phyloP scores from a whole-genome alignment of 2,797 vertebrate species.

The Phoeniculus purpureus region DNA sequence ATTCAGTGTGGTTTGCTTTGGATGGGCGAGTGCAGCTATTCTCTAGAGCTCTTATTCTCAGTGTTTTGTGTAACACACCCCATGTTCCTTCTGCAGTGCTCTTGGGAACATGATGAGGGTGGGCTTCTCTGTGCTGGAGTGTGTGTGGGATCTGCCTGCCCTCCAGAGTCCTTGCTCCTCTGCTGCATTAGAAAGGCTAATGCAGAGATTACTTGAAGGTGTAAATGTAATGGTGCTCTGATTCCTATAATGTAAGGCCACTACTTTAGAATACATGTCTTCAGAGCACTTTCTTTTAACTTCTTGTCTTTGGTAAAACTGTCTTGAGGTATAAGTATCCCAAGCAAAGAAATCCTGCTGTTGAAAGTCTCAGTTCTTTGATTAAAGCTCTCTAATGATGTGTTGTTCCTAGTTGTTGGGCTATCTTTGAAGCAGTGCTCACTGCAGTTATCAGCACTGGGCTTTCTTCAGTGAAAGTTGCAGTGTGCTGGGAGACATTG shows the following conservation, averaged over 20 bases:
- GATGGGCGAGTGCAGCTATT: not conserved
- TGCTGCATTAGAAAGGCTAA: not conserved
- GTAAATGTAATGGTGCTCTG: not conserved
- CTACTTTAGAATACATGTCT: not conserved
- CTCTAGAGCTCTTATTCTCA: not conserved
- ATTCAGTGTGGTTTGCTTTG: not conserved
- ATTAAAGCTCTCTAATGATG: not conserved
- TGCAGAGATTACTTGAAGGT: not conserved
- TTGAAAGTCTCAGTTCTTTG: not conserved
- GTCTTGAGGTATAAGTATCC: not conserved
- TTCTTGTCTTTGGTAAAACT: not conserved
- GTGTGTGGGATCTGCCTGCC: not conserved
- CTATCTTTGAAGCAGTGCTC: not conserved
- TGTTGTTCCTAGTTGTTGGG: not conserved
- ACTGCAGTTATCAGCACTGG: not conserved
- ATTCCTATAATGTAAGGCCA: not conserved
- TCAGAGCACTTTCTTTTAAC: not conserved
- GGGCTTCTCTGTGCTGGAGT: not conserved
- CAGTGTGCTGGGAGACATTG: not conserved
- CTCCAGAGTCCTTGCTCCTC: not conserved
- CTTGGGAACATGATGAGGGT: accelerated
- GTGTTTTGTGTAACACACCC: not conserved
- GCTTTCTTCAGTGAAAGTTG: not conserved
- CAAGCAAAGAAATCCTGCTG: not conserved
- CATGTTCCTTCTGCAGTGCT: accelerated